Evolutionary conservation across 2,113 vertebrate species (phyloP), one percentile per base, ranked within the genome.

Genomic region (Apeltes quadracus): DNA sequence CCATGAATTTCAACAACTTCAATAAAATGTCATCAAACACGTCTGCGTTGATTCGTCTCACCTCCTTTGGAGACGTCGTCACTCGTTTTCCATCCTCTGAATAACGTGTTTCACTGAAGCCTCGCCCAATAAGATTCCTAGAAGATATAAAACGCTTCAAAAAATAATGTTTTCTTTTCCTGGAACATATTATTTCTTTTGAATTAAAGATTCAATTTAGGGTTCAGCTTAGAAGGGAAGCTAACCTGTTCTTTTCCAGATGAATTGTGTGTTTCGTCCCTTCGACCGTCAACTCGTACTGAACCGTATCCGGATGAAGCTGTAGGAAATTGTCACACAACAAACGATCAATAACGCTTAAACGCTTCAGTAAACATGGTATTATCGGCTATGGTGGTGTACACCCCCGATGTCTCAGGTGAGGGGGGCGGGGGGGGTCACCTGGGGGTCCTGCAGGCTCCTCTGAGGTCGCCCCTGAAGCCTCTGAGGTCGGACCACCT

Each of bases 101-200:
- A 32, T 93, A 96, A 39, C 91, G 91, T 0, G 94, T 96, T 90
- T 97, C 95, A 0, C 86, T 93, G 87, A 94, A 98, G 71, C 79
- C 61, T 2, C 74, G 81, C 27, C 93, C 94, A 56, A 97, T 73
- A 7, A 97, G 94, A 56, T 93, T 79, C 83, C 97, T 98, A 72
- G 7, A 69, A 44, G 27, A 32, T 0, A 20, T 5, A 7, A 34
- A 34, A 34, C 4, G 32, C 32, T 48, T n/a, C 0, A 48, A n/a
- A 20, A 46, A 46, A n/a, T 46, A 46, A 18, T 3, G 18, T n/a
- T 48, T 9, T 18, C 18, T 15, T 46, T n/a, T n/a, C n/a, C 5
- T n/a, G 5, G 18, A 27, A 41, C 18, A 34, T 55, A 32, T 14
- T 16, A 18, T 12, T 15, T 43, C 15, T 43, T 43, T 16, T 7